Percentiles rank a stretch among this genome's conserved stretches.
Conservation (phyloP, 2,888 invertebrate species). For the Diogma glabrata region DNA sequence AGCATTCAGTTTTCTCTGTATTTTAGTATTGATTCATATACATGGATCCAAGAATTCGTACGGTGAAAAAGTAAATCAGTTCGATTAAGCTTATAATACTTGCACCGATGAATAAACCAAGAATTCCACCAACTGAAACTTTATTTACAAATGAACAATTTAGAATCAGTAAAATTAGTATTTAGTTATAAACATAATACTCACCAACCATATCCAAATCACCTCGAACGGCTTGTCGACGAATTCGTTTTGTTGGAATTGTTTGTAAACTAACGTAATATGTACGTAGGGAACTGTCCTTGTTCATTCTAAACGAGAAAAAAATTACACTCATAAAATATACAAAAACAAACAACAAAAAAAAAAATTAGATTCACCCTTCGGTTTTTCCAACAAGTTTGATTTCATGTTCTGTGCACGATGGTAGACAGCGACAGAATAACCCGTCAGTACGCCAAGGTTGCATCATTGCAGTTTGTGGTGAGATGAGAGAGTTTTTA, state of each 20-base stretch:
- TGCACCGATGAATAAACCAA: constrained; percentile 47
- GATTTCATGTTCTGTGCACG: constrained; percentile 57
- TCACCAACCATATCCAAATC: constrained; percentile 32
- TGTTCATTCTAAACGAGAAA: no score
- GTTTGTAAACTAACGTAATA: constrained; percentile 21
- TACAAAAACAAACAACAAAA: no score
- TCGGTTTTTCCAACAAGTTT: constrained; percentile 29
- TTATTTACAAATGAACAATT: constrained; percentile 13
- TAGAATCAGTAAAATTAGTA: constrained; percentile 3
- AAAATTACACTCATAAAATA: no score
- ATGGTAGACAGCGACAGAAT: constrained; percentile 53
- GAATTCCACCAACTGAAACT: constrained; percentile 48
- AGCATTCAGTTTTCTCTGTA: no score
- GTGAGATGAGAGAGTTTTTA: constrained; percentile 36
- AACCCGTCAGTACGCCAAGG: constrained; percentile 46
- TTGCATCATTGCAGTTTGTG: constrained; percentile 40
- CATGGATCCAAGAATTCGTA: constrained; percentile 3
- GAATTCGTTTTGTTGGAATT: constrained; percentile 36
- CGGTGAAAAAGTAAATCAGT: constrained; percentile 43
- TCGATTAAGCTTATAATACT: constrained; percentile 48
- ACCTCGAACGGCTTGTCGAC: constrained; percentile 38
- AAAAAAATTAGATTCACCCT: constrained; percentile 9
- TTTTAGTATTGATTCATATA: no score
- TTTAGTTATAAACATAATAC: neutral
- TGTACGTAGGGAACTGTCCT: neutral